Conservation (phyloP, 2,113 vertebrate species). For the Bombycilla garrulus region DNA sequence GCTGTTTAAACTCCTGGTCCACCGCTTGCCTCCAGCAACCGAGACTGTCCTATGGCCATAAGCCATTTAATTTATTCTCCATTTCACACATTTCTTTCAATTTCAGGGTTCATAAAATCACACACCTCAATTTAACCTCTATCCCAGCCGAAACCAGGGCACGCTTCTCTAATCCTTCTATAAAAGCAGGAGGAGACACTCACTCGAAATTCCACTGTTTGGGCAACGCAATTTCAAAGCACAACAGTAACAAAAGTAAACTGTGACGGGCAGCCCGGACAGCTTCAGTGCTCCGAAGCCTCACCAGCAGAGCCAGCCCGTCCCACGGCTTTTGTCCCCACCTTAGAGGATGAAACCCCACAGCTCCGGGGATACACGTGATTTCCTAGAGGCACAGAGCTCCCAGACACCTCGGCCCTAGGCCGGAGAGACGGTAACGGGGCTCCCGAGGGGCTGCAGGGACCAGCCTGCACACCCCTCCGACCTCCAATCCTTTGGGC, state of each 20-base stretch:
- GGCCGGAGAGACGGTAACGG: background rate
- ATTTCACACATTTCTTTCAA: background rate
- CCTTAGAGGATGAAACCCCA: accelerated
- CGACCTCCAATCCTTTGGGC: accelerated
- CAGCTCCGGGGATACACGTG: accelerated
- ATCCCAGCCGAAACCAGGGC: background rate
- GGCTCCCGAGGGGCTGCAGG: background rate
- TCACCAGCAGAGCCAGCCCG: background rate
- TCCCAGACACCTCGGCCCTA: background rate
- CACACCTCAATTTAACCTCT: background rate
- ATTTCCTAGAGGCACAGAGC: background rate
- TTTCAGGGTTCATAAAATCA: background rate
- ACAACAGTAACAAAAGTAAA: background rate
- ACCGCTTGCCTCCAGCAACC: background rate
- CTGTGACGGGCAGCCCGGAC: background rate
- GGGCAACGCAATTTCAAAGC: background rate
- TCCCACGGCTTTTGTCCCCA: background rate
- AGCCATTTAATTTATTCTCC: background rate
- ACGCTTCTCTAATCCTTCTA: background rate
- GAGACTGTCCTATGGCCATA: background rate
- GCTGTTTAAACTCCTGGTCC: background rate
- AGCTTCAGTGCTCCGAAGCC: background rate
- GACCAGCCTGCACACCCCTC: background rate
- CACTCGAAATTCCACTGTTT: background rate
- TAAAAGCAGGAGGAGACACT: background rate